Percentiles rank a stretch among this genome's conserved stretches.
phyloP scores from a whole-genome alignment of 2,113 vertebrate species.

The Sander lucioperca region DNA sequence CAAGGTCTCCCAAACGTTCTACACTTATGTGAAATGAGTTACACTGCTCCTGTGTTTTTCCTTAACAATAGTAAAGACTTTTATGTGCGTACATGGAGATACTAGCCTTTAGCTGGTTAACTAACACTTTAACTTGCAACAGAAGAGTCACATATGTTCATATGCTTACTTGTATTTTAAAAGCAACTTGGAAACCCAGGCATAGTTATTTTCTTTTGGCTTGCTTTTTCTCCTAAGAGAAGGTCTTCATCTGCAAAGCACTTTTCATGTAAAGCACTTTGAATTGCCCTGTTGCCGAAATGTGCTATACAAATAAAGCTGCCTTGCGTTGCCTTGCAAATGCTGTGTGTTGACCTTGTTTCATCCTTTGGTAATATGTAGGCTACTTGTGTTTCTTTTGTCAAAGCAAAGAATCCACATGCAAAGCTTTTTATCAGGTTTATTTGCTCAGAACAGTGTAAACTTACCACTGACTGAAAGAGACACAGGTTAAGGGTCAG shows the following conservation, averaged over 20 bases:
- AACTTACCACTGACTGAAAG: neutral
- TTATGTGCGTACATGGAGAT: no score
- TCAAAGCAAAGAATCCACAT: neutral
- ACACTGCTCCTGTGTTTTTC: no score
- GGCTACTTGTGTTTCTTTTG: neutral
- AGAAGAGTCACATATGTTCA: no score
- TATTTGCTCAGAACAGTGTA: neutral
- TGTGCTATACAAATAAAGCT: no score
- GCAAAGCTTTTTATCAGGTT: neutral
- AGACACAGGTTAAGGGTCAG: neutral
- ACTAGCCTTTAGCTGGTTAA: neutral
- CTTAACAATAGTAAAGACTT: no score
- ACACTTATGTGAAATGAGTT: no score
- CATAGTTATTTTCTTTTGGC: neutral
- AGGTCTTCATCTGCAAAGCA: slow-evolving; percentile 9
- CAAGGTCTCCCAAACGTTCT: no score
- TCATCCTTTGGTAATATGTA: neutral
- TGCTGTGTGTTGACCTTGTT: slow-evolving; percentile 26
- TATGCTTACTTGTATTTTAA: neutral
- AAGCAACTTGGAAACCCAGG: neutral
- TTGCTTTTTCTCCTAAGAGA: slow-evolving; percentile 9
- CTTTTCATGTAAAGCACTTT: no score
- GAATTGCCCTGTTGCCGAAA: no score
- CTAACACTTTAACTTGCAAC: neutral
- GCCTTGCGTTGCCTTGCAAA: no score